Evolutionary conservation across 2,113 vertebrate species (phyloP), one percentile per base, ranked within the genome.

Genomic region (Xiphophorus hellerii): DNA sequence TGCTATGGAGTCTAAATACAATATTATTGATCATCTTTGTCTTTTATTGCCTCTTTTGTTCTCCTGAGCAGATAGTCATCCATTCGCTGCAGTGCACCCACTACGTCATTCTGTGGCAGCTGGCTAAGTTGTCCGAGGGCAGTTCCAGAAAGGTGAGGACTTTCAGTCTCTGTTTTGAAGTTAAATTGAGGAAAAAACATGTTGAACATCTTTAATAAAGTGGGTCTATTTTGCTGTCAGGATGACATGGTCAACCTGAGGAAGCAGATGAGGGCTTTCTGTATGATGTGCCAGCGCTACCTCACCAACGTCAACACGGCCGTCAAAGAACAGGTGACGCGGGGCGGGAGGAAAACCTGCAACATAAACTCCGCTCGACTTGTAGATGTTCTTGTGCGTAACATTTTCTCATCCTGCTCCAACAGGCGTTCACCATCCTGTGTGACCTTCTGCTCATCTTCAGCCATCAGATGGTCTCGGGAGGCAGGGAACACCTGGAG

Each of bases 361-460:
- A 1, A 20, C 44, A 48, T 20, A 20, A 20, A 58, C 51, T 7
- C 10, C 8, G 51, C 25, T 58, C 17, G 48, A 48, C 1, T 48
- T 6, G 44, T 48, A 48, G 44, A 20, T 20, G 17, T 15, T 5
- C 44, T 48, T 48, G 44, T 5, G 44, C 44, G 17, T 48, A 20
- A 20, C 44, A n/a, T 64, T 20, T 48, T 68, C 33, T 35, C 11
- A 39, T 33, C 31, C 7, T 35, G 66, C 15, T 27, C 62, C 39
- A 62, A 25, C 86, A 99, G 98, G 98, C 98, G 39, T 99, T 99
- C 93, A 99, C 97, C 85, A 98, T 99, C 92, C 93, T 99, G 0
- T 99, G 97, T 90, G 97, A 99, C 82, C 95, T 97, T 61, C 93
- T 99, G 94, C 96, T 99, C 95, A 99, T 99, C 95, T 99, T 99